These are phyloP conservation scores for Crotalus helleri DNA, from an alignment of 2,113 vertebrate genomes.

Conservation along the genomic window DNA sequence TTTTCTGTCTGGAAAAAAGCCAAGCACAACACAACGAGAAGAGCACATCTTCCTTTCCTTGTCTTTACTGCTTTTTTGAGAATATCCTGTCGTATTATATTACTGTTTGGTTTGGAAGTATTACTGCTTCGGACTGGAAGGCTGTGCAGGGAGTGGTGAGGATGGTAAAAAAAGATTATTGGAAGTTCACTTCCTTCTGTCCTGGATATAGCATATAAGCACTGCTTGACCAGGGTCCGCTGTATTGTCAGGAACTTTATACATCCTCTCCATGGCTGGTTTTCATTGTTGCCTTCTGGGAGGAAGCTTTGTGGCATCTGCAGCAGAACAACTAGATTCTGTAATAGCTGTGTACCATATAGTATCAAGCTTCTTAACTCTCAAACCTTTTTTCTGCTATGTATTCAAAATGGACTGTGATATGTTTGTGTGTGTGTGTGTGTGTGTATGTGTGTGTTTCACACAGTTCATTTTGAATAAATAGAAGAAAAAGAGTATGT, in stretches of 20 bases:
- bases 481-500: no score
- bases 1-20: neutral
- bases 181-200: neutral
- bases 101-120: neutral
- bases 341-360: no score
- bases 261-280: no score
- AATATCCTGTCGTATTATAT: neutral
- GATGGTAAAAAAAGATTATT: neutral
- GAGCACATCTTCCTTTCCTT: neutral
- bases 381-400: no score
- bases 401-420: no score
- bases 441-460: no score
- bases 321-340: no score
- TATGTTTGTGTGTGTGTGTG: no score
- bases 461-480: no score
- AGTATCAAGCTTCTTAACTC: no score
- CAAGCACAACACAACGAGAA: neutral
- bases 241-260: neutral
- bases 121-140: neutral
- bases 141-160: neutral
- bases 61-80: neutral
- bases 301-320: no score
- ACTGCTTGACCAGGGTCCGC: neutral
- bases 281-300: no score
- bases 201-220: neutral